These are phyloP conservation scores for Fulmarus glacialis DNA, from an alignment of 2,113 vertebrate genomes.

Conservation along the genomic window DNA sequence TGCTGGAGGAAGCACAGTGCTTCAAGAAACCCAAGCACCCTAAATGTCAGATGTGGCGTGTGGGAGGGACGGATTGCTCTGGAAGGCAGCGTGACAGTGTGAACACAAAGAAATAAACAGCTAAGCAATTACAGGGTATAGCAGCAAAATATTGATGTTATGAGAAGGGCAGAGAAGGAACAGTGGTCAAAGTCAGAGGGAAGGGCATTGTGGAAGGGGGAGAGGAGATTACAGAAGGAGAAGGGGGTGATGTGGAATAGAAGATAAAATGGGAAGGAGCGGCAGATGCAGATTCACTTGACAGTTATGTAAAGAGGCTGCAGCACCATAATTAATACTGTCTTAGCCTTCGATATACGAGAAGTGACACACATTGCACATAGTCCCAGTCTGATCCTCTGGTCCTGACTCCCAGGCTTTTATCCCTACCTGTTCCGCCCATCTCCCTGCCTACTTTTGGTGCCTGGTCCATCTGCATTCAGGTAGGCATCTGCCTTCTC, in stretches of 20 bases:
- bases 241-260: not conserved
- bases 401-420: not conserved
- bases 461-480: not conserved
- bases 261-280: not conserved
- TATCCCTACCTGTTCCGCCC: not conserved
- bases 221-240: not conserved
- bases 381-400: not conserved
- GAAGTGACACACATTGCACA: accelerated
- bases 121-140: not conserved
- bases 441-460: not conserved
- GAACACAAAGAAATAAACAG: not conserved
- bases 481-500: not conserved
- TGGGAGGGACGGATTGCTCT: not conserved
- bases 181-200: not conserved
- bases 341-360: not conserved
- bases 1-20: not conserved
- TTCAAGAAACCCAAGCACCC: not conserved
- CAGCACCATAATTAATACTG: not conserved
- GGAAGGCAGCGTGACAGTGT: not conserved
- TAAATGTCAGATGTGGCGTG: not conserved
- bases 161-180: not conserved
- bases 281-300: not conserved
- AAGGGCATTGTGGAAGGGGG: not conserved
- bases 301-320: not conserved
- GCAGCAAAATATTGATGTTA: not conserved